Evolutionary conservation across 2,113 vertebrate genomes (phyloP).

Genomic region (Oryctolagus cuniculus): DNA sequence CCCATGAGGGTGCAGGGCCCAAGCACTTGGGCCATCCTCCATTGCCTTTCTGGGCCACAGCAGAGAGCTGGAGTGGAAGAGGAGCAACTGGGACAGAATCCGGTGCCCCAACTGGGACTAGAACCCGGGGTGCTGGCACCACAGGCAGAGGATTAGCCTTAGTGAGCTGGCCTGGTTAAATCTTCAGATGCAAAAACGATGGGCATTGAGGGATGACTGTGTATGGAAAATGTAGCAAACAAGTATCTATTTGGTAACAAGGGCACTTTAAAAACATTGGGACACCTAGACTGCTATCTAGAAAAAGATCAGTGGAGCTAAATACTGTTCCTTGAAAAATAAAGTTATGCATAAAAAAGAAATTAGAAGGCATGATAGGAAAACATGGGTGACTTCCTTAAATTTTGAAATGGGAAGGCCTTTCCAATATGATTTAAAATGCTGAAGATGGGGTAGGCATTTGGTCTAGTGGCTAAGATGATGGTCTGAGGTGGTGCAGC

Average conservation of each 20-base stretch:
- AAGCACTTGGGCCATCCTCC: too few relatives aligned
- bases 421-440: constrained; percentile 34
- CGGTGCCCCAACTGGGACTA: too few relatives aligned
- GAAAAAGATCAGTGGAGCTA: neutral
- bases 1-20: too few relatives aligned
- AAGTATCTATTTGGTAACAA: neutral
- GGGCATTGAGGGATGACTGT: neutral
- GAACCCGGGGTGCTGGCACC: too few relatives aligned
- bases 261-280: neutral
- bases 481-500: too few relatives aligned
- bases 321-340: neutral
- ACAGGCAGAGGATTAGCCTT: too few relatives aligned
- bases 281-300: neutral
- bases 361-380: neutral
- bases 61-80: too few relatives aligned
- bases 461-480: too few relatives aligned
- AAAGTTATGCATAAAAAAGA: constrained; percentile 8
- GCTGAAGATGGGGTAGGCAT: neutral
- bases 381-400: neutral
- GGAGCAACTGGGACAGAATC: too few relatives aligned
- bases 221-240: neutral
- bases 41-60: too few relatives aligned
- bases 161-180: too few relatives aligned
- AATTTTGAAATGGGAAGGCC: neutral
- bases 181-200: too few relatives aligned